Conservation (phyloP, 2,888 invertebrate species). For the Leucoptera coffeella region DNA sequence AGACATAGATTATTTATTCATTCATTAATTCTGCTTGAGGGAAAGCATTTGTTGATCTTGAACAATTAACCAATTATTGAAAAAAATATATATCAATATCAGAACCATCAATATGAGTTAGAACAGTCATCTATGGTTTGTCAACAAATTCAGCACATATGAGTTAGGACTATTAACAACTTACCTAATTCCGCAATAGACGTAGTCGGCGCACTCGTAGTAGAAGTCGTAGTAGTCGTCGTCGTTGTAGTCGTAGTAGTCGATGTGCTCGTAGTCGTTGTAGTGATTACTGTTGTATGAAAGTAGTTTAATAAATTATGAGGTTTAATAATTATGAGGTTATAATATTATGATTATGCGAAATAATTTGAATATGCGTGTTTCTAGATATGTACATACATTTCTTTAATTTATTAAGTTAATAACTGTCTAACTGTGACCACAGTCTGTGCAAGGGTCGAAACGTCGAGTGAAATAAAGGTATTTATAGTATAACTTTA, state of each 20-base stretch:
- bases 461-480: no score
- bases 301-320: not conserved
- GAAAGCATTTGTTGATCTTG: not conserved
- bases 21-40: not conserved
- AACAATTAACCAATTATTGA: not conserved
- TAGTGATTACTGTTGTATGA: conserved; percentile 31
- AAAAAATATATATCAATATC: not conserved
- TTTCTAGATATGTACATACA: no score
- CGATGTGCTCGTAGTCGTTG: conserved; percentile 26
- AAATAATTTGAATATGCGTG: no score
- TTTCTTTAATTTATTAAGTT: not conserved
- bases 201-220: conserved; percentile 21
- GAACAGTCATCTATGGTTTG: no score
- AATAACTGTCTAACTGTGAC: not conserved
- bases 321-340: not conserved
- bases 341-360: not conserved
- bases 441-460: not conserved
- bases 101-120: not conserved
- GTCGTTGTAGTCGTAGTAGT: conserved; percentile 25
- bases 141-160: no score
- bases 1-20: not conserved
- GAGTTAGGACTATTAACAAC: no score
- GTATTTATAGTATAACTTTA: no score
- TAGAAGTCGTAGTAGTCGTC: conserved; percentile 25
- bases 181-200: conserved; percentile 25